phyloP scores from a whole-genome alignment of 2,113 vertebrate species.

The Plotosus lineatus region DNA sequence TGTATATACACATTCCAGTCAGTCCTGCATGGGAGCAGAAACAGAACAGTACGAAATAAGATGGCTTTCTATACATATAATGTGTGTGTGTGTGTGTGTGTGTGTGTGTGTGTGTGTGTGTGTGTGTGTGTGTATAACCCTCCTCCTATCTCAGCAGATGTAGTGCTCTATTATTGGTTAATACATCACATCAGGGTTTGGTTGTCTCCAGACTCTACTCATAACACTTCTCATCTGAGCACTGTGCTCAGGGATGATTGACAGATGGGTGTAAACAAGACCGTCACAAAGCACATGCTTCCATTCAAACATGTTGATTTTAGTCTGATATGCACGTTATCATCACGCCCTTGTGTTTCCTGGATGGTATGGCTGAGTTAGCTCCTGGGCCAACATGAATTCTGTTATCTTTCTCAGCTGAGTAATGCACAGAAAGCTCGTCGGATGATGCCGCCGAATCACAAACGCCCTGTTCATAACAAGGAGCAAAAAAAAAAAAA shows the following conservation, averaged over 20 bases:
- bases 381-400: background rate
- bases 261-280: constrained; percentile 5
- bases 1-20: too few relatives aligned
- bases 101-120: background rate
- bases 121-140: background rate
- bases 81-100: too few relatives aligned
- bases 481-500: background rate
- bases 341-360: background rate
- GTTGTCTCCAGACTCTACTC: background rate
- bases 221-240: constrained; percentile 7
- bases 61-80: too few relatives aligned
- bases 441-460: background rate
- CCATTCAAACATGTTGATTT: background rate
- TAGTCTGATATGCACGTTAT: background rate
- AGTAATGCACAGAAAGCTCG: background rate
- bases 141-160: background rate
- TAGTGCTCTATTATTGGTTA: constrained; percentile 8
- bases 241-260: constrained; percentile 40
- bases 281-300: background rate
- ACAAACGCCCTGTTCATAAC: background rate
- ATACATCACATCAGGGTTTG: constrained; percentile 9
- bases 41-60: too few relatives aligned
- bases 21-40: too few relatives aligned
- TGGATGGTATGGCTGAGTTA: background rate
- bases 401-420: background rate